Evolutionary conservation across 2,888 invertebrate genomes (phyloP).

Genomic region (Eupithecia inturbata): DNA sequence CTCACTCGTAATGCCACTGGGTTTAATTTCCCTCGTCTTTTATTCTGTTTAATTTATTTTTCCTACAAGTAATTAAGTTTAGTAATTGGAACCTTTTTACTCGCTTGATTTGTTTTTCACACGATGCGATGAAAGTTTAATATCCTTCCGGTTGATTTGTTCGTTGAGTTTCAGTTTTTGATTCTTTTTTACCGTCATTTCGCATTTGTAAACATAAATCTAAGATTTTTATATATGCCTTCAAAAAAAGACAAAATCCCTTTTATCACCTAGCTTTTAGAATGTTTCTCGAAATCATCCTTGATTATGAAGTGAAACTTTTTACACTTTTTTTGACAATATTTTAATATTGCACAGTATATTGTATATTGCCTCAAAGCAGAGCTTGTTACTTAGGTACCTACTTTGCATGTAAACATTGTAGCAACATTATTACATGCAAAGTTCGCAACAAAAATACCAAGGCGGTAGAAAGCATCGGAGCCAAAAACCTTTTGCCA

Average conservation of each 20-base stretch:
- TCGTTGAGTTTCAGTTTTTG: not conserved
- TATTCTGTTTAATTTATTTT: slow-evolving; percentile 16
- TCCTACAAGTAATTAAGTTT: slow-evolving; percentile 13
- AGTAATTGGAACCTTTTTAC: not conserved
- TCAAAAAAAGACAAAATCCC: too few species aligned
- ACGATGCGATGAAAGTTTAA: not conserved
- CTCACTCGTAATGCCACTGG: slow-evolving; percentile 1
- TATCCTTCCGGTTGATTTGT: not conserved
- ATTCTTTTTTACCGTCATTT: not conserved
- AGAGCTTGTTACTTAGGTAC: too few species aligned
- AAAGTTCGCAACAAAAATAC: not conserved
- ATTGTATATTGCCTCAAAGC: too few species aligned
- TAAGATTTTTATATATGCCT: too few species aligned
- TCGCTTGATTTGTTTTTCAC: slow-evolving; percentile 5
- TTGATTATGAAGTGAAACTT: too few species aligned
- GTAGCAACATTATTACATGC: not conserved
- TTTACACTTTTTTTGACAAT: too few species aligned
- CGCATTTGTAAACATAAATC: not conserved
- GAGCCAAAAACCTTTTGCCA: not conserved
- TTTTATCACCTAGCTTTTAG: too few species aligned
- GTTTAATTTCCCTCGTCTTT: not conserved
- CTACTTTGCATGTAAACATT: too few species aligned
- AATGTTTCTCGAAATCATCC: not conserved
- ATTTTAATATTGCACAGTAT: too few species aligned
- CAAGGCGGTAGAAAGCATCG: not conserved